These are phyloP conservation scores for Macrotus californicus DNA, from an alignment of 2,113 vertebrate genomes.

Conservation along the genomic window DNA sequence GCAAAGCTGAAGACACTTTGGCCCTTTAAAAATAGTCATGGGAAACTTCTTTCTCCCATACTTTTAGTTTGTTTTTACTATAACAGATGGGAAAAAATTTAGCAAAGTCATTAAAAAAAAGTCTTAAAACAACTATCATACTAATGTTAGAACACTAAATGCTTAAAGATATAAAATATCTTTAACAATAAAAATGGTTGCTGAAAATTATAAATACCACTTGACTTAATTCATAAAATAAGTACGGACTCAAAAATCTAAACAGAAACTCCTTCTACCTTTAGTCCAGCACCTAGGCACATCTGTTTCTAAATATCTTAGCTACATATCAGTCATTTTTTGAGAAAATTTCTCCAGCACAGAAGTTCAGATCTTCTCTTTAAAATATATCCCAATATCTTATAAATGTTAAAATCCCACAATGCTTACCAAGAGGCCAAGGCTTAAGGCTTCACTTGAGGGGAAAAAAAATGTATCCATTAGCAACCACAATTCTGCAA, in stretches of 20 bases:
- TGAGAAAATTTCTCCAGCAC: not conserved
- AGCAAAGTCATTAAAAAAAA: constrained; percentile 17
- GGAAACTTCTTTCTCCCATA: constrained; percentile 70
- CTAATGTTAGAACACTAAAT: constrained; percentile 11
- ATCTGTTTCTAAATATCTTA: not conserved
- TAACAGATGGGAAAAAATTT: constrained; percentile 53
- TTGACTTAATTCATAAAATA: constrained; percentile 33
- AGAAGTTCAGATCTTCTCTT: not conserved
- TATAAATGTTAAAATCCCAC: constrained; percentile 13
- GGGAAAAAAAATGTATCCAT: not conserved
- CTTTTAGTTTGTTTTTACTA: constrained; percentile 57
- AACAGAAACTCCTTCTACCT: not conserved
- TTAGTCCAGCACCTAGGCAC: not conserved
- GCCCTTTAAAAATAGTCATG: constrained; percentile 42
- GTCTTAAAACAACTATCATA: constrained; percentile 19
- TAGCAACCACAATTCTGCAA: not conserved
- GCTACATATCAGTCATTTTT: not conserved
- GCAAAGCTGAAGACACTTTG: constrained; percentile 51
- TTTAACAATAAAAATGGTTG: constrained; percentile 5
- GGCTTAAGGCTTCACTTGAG: not conserved
- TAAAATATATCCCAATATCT: not conserved
- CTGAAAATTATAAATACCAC: not conserved
- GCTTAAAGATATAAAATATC: constrained; percentile 11
- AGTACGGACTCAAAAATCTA: not conserved
- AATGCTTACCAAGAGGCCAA: not conserved